Evolutionary conservation across 2,797 vertebrate genomes (phyloP).

Genomic region (Bradypus variegatus): DNA sequence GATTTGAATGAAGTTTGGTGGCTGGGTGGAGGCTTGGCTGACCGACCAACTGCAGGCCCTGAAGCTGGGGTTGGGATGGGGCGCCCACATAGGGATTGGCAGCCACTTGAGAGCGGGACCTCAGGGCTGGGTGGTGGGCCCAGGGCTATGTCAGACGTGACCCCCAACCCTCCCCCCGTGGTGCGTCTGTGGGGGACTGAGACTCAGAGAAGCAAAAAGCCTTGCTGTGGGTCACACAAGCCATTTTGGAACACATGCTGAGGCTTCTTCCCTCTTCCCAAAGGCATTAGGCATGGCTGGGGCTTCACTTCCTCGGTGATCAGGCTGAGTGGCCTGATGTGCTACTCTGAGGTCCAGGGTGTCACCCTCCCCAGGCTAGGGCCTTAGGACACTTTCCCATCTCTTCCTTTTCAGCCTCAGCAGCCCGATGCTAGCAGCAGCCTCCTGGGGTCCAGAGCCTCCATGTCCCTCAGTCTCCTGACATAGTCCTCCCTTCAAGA

Average conservation of each 20-base stretch:
- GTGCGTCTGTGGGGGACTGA: accelerated
- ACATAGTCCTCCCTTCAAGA: not conserved
- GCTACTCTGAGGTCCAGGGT: not conserved
- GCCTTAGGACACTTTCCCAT: too few species aligned
- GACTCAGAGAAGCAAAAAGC: not conserved
- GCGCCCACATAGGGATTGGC: not conserved
- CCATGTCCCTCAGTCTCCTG: not conserved
- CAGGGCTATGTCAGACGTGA: not conserved
- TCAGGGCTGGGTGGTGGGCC: too few species aligned
- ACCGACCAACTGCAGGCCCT: not conserved
- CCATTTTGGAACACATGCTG: not conserved
- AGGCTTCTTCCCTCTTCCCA: not conserved
- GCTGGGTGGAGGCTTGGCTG: not conserved
- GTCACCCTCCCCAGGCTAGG: not conserved
- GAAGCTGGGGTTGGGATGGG: not conserved
- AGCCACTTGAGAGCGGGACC: not conserved
- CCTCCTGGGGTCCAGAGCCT: not conserved
- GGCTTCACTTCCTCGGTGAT: not conserved
- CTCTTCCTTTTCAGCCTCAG: not conserved
- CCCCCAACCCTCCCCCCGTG: not conserved
- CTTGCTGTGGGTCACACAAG: not conserved
- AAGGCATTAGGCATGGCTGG: not conserved
- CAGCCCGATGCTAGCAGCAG: not conserved
- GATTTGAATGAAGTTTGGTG: not conserved
- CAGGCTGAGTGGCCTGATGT: not conserved